Evolutionary conservation across 2,888 invertebrate genomes (phyloP), one percentile per base, ranked within the genome.

Genomic region (Linnaemya tessellans): DNA sequence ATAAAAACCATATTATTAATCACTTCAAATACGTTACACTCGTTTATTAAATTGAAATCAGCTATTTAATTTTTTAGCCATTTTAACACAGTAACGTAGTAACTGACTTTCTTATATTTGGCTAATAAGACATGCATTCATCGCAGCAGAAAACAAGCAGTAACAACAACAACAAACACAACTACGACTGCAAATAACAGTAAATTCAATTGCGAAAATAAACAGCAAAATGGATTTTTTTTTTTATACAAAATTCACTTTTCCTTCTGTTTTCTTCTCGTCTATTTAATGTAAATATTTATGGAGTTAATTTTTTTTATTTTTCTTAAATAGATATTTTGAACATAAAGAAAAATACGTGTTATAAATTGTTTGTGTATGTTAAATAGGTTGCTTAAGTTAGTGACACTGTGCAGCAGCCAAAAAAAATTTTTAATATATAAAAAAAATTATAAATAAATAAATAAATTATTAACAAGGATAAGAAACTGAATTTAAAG

Each of bases 81-180:
- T 82, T 81, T 79, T 79, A 79, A 82, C 84, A 85, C 82, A 82
- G 84, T 85, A 85, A 75, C 84, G 84, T 81, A 84, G 74, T 84
- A 84, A 85, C 82, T 81, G 82, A 85, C 78, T 85, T 81, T 85
- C 79, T 71, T 75, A 75, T 74, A 60, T 79, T 74, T 79, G 81
- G 58, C 80, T 77, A 67, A 78, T 46, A 75, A 74, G 49, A 51
- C 25, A 74, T 30, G 30, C 30, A 30, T 22, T 54, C 75, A 79
- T 15, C 18, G 30, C 30, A 58, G 9, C n/a, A 38, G 41, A 46
- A 58, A 25, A 62, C 9, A 46, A 18, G 11, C 0, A 80, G 49
- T 3, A 38, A 65, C 35, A 51, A 41, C 15, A 54, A 56, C 18
- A 49, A 38, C 13, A 22, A 58, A 25, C 15, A 5, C 30, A 13